A percentile compares a stretch with the other conserved stretches of the same genome.
These are phyloP conservation scores for Struthio camelus DNA, from an alignment of 2,113 vertebrate genomes.

Conservation along the genomic window DNA sequence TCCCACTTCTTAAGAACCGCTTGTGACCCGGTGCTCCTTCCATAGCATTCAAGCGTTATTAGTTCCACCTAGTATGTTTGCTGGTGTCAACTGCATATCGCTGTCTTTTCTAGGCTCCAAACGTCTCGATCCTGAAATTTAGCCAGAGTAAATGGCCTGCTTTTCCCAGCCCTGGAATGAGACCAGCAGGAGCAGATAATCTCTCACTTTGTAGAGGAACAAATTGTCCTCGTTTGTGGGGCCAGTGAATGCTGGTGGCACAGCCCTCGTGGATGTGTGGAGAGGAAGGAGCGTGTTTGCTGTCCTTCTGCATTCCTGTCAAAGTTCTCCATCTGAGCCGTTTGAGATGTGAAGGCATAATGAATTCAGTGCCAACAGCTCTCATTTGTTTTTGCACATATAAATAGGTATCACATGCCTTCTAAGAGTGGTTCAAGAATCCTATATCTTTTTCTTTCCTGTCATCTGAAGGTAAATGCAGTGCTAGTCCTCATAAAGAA, in stretches of 20 bases:
- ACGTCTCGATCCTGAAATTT: background rate
- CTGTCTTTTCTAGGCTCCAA: background rate
- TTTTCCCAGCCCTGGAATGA: background rate
- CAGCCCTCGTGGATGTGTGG: accelerated
- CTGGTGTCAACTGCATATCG: background rate
- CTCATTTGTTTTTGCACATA: background rate
- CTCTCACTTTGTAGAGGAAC: background rate
- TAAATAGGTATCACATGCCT: background rate
- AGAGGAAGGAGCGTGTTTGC: background rate
- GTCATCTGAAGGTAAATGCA: background rate
- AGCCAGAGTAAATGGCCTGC: background rate
- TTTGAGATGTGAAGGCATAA: too few relatives aligned
- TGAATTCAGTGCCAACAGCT: background rate
- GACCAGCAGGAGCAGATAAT: background rate
- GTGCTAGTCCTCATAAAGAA: background rate
- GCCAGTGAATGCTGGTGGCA: background rate
- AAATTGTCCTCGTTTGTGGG: accelerated
- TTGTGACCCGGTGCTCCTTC: background rate
- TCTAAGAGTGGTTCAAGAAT: background rate
- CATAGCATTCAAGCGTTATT: background rate
- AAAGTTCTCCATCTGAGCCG: background rate
- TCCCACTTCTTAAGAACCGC: background rate
- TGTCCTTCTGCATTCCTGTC: background rate
- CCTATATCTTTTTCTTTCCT: background rate
- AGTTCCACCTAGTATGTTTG: background rate